phyloP scores from a whole-genome alignment of 1,140 invertebrate genomes.

The Pissodes strobi region DNA sequence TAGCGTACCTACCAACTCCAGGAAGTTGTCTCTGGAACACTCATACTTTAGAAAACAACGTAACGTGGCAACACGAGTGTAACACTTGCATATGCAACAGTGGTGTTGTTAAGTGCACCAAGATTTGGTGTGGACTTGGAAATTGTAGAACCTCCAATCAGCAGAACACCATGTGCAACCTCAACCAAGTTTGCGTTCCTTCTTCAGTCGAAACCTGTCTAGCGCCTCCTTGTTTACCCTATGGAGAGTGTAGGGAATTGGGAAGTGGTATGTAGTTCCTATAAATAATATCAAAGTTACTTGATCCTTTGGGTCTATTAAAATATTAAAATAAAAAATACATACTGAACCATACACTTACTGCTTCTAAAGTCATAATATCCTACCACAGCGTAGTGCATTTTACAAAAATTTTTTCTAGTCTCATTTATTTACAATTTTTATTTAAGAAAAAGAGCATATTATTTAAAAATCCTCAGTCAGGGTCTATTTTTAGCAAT shows the following conservation, averaged over 20 bases:
- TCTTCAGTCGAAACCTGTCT: constrained; percentile 76
- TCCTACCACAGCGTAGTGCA: too few relatives aligned
- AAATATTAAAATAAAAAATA: too few relatives aligned
- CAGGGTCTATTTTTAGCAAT: too few relatives aligned
- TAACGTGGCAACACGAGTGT: constrained; percentile 74
- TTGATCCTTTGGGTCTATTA: too few relatives aligned
- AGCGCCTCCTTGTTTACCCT: constrained; percentile 73
- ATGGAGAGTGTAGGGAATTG: constrained; percentile 80
- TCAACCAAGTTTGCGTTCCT: constrained; percentile 76
- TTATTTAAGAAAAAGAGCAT: too few relatives aligned
- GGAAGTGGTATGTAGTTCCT: constrained; percentile 61
- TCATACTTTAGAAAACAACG: constrained; percentile 63
- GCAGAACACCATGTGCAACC: constrained; percentile 58
- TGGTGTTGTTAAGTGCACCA: constrained; percentile 76
- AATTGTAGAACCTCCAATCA: constrained; percentile 69
- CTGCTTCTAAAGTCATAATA: too few relatives aligned
- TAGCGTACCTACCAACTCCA: constrained; percentile 50
- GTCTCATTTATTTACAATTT: too few relatives aligned
- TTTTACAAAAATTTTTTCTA: too few relatives aligned
- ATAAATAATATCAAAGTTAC: too few relatives aligned
- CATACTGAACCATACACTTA: too few relatives aligned
- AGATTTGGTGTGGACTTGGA: constrained; percentile 82
- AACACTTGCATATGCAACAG: constrained; percentile 80
- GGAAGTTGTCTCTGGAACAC: constrained; percentile 64
- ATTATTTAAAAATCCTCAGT: too few relatives aligned